A percentile compares a stretch with the other conserved stretches of the same genome.
Conservation (phyloP, 2,888 invertebrate species). For the Agonopterix subpropinquella region DNA sequence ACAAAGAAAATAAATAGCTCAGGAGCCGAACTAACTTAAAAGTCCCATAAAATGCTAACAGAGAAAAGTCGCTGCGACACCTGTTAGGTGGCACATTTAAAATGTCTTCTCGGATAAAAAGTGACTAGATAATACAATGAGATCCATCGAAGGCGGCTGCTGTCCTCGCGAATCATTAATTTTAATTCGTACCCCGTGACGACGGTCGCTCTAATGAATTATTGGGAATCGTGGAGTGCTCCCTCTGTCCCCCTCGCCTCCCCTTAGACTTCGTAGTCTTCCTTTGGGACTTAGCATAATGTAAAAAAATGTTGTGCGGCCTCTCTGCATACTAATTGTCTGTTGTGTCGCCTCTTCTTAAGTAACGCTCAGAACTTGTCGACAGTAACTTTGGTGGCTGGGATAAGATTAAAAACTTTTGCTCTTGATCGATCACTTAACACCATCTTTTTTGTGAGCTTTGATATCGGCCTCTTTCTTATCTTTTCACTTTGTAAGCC, state of each 20-base stretch:
- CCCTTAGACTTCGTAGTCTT: conserved; percentile 41
- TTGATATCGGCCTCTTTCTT: conserved; percentile 42
- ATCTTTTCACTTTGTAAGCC: conserved; percentile 28
- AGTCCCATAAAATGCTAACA: conserved; percentile 38
- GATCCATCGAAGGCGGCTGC: conserved; percentile 53
- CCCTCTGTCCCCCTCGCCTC: conserved; percentile 44
- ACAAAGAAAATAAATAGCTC: conserved; percentile 11
- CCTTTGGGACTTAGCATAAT: conserved; percentile 70
- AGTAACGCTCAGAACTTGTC: conserved; percentile 53
- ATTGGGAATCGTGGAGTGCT: conserved; percentile 67
- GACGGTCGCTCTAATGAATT: conserved; percentile 70
- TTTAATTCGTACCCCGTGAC: conserved; percentile 72
- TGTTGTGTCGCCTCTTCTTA: conserved; percentile 61
- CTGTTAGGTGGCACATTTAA: conserved; percentile 54
- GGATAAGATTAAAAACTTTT: conserved; percentile 69
- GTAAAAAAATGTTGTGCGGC: conserved; percentile 69
- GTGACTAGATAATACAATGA: conserved; percentile 61
- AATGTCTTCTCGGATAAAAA: conserved; percentile 64
- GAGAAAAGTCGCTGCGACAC: conserved; percentile 53
- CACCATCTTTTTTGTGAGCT: conserved; percentile 48
- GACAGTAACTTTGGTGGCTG: conserved; percentile 50
- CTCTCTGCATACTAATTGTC: conserved; percentile 71
- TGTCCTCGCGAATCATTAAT: conserved; percentile 72
- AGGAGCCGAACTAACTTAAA: conserved; percentile 15
- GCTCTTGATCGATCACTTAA: conserved; percentile 65